Percentiles rank a stretch among this genome's conserved stretches.
These are phyloP conservation scores for Ptycholaimellus sp. DNA, from an alignment of 2,888 invertebrate genomes.

Conservation along the genomic window DNA sequence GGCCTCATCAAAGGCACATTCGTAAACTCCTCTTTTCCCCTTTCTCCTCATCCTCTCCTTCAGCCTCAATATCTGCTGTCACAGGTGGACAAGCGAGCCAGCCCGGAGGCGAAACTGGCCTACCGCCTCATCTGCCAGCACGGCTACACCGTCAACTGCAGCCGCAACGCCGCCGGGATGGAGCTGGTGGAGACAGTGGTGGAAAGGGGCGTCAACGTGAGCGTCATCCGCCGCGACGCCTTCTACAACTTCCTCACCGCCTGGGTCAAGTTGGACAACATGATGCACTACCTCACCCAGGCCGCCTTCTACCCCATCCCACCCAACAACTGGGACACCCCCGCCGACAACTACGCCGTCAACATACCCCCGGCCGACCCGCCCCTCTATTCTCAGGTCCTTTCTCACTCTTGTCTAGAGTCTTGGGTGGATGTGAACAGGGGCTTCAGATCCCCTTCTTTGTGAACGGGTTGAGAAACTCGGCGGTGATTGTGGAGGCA, in stretches of 20 bases:
- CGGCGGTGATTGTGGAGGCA: slow-evolving; percentile 21
- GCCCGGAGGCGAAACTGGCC: slow-evolving; percentile 70
- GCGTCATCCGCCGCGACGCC: slow-evolving; percentile 16
- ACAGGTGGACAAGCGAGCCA: no score
- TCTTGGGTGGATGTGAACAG: no score
- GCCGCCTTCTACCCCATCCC: slow-evolving; percentile 69
- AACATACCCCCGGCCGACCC: slow-evolving; percentile 31
- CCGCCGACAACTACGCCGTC: slow-evolving; percentile 60
- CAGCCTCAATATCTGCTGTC: no score
- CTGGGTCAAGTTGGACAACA: slow-evolving; percentile 77
- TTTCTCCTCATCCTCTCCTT: no score
- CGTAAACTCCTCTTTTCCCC: no score
- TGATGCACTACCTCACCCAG: slow-evolving; percentile 56
- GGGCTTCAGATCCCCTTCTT: slow-evolving; percentile 92
- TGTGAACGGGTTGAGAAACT: slow-evolving; percentile 24
- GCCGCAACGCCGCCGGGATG: no score
- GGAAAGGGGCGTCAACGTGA: no score
- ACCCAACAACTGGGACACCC: no score
- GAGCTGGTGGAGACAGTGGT: no score
- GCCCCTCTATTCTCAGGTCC: slow-evolving; percentile 36
- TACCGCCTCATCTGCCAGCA: slow-evolving; percentile 50
- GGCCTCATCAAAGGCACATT: slow-evolving; percentile 14
- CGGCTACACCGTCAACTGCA: slow-evolving; percentile 17
- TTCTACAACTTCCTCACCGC: slow-evolving; percentile 95
- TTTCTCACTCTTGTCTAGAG: no score